Evolutionary conservation across 2,113 vertebrate genomes (phyloP), one percentile per base, ranked within the genome.

Genomic region (Ciconia stormi): DNA sequence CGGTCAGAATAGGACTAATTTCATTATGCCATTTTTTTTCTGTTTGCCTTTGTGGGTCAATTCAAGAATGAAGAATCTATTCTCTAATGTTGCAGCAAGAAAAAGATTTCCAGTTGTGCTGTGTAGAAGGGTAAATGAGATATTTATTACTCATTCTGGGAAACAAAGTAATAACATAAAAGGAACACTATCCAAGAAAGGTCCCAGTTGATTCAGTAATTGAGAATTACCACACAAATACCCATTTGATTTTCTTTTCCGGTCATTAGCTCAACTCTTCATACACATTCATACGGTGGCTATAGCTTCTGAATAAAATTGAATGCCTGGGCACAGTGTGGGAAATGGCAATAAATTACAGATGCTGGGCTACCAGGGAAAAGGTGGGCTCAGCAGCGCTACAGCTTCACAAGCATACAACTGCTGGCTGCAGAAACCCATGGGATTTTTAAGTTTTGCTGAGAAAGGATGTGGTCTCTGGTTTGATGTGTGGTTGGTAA

Each of bases 271-370:
- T 11, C n/a, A 59, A 13, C 22, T 34, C 30, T 53, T 87, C 29
- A 4, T 27, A 10, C 16, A 7, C 11, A 1, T 62, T 69, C 20
- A 6, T 46, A 7, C 19, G 49, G 17, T 1, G 0, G 23, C 80
- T 79, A 2, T 10, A 40, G 44, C 44, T 65, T 65, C 71, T 38
- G 47, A 34, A 9, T 7, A 29, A 38, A 30, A 63, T 2, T 14
- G 22, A 70, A 30, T 17, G 27, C 61, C 46, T 6, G 8, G 47
- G 47, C 26, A 12, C 47, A 14, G 30, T 2, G 26, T 76, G 55
- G 70, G 36, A 76, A 67, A 26, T 10, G 25, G 25, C 61, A 67
- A 34, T 38, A 22, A 47, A 22, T 26, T 50, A 8, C 13, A 63
- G 55, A 15, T 27, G 6, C 72, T 52, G 59, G 44, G 65, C 29